Percentiles rank a stretch among this genome's conserved stretches.
Evolutionary conservation across 1,140 invertebrate genomes (phyloP).

Genomic region (Magallana ariakensis): DNA sequence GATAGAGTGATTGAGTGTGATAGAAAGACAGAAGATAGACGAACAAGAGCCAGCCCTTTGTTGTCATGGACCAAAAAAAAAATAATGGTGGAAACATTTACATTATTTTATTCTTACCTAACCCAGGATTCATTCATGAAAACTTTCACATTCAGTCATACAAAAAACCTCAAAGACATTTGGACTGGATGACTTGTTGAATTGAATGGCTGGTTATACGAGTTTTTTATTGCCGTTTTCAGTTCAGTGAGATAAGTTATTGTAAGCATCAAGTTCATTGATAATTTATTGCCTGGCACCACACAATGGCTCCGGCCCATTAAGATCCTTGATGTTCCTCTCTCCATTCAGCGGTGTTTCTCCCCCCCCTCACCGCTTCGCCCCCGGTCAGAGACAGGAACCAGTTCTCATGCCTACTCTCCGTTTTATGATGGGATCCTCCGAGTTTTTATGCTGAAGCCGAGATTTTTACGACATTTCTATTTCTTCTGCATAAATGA

Average conservation of each 20-base stretch:
- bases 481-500: neutral
- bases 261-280: neutral
- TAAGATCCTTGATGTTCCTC: neutral
- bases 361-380: neutral
- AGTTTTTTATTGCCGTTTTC: neutral
- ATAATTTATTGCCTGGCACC: neutral
- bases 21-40: no score
- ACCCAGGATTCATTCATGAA: constrained; percentile 7
- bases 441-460: neutral
- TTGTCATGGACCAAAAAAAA: neutral
- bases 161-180: neutral
- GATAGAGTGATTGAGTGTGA: no score
- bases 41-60: no score
- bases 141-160: constrained; percentile 1
- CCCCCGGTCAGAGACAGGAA: neutral
- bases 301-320: neutral
- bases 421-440: neutral
- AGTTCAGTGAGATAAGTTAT: neutral
- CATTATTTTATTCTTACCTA: constrained; percentile 2
- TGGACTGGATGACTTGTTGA: constrained; percentile 14
- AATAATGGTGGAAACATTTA: neutral
- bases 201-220: neutral
- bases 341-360: neutral
- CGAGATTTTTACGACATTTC: neutral
- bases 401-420: neutral